Base-by-base conservation (phyloP, 1,140 invertebrate genomes). In the Mycetomoellerius zeteki region DNA sequence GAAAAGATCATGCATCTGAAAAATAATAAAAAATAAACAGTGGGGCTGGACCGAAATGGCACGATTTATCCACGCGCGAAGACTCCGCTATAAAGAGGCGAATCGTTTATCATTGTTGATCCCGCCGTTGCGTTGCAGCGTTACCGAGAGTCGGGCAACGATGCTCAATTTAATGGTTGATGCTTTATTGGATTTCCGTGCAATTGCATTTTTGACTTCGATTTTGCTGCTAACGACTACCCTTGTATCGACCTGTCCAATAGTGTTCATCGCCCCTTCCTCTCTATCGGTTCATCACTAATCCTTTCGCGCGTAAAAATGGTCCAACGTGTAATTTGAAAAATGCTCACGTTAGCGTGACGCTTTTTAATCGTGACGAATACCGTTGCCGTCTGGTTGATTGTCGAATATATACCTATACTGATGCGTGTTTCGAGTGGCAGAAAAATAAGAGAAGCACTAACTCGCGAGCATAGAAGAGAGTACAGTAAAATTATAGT, bases 151-250 rank as follows among this genome's bases (percentile, higher is more conserved):
- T 47, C 71, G 47, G 19, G 73, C 76, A 84, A 91, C 91, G 69
- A 84, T 89, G 90, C 90, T 93, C 91, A 92, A 94, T 94, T 94
- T 93, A 92, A 93, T 93, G 92, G 89, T 89, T 90, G 91, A 90
- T 89, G 86, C 88, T 93, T 93, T 93, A 94, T 93, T 89, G 93
- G 93, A 93, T 93, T 93, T 93, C 80, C 90, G 90, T 91, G 84
- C 86, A 92, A 93, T 91, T 92, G 90, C 89, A 93, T 89, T 93
- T 93, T 93, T 91, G 77, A 87, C 60, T 90, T 86, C 88, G 85
- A 92, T 90, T 93, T 89, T 80, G 89, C 87, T 89, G 73, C 91
- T 88, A 88, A 93, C 91, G 90, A 92, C 87, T 87, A 85, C 71
- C 69, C 90, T 90, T 89, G 82, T 87, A 88, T 91, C 89, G 75